Evolutionary conservation across 1,140 invertebrate species (phyloP), one percentile per base, ranked within the genome.

Genomic region (Venustaconcha ellipsiformis): DNA sequence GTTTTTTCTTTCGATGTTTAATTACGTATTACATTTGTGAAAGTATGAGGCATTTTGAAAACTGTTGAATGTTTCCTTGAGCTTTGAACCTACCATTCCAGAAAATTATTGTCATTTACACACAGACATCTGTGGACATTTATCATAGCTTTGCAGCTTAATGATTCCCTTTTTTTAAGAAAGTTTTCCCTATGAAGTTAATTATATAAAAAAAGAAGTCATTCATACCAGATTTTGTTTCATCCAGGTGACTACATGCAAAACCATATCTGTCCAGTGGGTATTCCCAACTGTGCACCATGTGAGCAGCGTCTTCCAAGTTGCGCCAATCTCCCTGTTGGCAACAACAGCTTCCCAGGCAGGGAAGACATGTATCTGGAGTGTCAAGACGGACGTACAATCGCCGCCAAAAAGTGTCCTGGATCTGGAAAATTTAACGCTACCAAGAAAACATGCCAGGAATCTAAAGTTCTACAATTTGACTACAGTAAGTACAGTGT

Each of bases 231-330:
- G 18, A 62, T n/a, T 62, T 62, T 23, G 59, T 62, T n/a, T 66
- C 15, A 57, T 63, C 13, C 48, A 77, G 75, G 75, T 62, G 75
- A 77, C 57, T 77, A 77, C 48, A 30, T 77, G n/a, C 70, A 77
- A n/a, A 77, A 77, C 57, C 75, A 77, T 55, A 69, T 59, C 1
- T 77, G 75, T 60, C 75, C 70, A 17, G 68, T 17, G 3, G 70
- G 70, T 2, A 14, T n/a, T 11, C 14, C 18, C 5, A 71, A 63
- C 23, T 77, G 75, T 60, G 23, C 63, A 15, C 69, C 75, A 8
- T 77, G 75, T 57, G 57, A 77, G 56, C 75, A 77, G 58, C 63
- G 75, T 57, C 68, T 72, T 18, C 74, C 74, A 20, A 67, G 64
- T 17, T 78, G 79, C 20, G 64, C 70, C 68, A 74, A 76, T 14